Conservation (phyloP, 2,113 vertebrate species). For the Morone chrysops region DNA sequence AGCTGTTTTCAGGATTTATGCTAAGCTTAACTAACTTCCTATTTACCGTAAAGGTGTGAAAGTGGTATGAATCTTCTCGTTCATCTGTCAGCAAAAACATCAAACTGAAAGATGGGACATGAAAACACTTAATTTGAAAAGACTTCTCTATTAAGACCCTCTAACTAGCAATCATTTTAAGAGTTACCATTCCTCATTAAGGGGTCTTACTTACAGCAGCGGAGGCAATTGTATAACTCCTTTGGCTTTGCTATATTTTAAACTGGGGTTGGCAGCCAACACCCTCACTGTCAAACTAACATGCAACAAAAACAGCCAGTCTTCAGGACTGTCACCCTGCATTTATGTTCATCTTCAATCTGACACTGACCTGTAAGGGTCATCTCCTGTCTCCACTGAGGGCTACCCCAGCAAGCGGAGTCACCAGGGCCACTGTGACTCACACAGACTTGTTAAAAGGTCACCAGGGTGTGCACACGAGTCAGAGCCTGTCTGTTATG, state of each 20-base stretch:
- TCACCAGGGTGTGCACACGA: slow-evolving; percentile 34
- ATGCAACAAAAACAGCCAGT: slow-evolving; percentile 9
- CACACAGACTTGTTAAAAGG: slow-evolving; percentile 60
- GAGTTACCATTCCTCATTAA: not conserved
- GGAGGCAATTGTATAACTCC: not conserved
- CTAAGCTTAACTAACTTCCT: not conserved
- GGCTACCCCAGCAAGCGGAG: slow-evolving; percentile 3
- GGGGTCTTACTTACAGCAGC: not conserved
- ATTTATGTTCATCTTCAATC: slow-evolving; percentile 43
- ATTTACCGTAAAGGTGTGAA: not conserved
- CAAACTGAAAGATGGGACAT: not conserved
- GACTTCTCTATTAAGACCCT: not conserved
- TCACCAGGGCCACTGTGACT: slow-evolving; percentile 44
- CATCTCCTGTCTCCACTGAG: slow-evolving; percentile 30
- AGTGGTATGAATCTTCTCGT: not conserved
- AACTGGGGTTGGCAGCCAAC: slow-evolving; percentile 11
- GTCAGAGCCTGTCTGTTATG: slow-evolving; percentile 44
- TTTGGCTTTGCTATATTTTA: slow-evolving; percentile 7
- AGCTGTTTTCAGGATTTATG: not conserved
- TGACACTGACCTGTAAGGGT: slow-evolving; percentile 46
- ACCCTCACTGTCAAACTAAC: slow-evolving; percentile 2
- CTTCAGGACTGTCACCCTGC: slow-evolving; percentile 19
- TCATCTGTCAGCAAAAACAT: not conserved
- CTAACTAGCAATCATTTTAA: not conserved
- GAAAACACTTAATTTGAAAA: not conserved